Percentiles rank a stretch among this genome's conserved stretches.
These are phyloP conservation scores for Abramis brama DNA, from an alignment of 2,113 vertebrate genomes.

Conservation along the genomic window DNA sequence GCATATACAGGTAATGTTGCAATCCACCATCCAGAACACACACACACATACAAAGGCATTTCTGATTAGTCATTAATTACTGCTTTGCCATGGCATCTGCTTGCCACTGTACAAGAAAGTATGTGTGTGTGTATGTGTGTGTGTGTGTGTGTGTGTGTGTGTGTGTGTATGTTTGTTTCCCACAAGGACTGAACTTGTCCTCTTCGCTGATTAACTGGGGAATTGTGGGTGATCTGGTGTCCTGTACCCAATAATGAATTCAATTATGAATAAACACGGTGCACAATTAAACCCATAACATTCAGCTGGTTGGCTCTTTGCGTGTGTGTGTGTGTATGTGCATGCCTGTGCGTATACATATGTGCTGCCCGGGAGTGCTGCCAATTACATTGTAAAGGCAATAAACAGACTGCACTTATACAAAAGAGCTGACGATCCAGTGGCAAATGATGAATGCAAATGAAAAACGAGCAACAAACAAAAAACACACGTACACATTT, in stretches of 20 bases:
- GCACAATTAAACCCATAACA: conserved; percentile 65
- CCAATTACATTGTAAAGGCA: neutral
- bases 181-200: conserved; percentile 54
- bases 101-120: conserved; percentile 4
- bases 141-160: neutral
- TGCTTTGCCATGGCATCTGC: conserved; percentile 16
- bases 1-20: conserved; percentile 23
- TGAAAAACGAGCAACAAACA: neutral
- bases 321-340: neutral
- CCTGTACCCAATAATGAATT: conserved; percentile 67
- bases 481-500: neutral
- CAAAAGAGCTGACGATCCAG: neutral
- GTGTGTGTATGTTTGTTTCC: conserved; percentile 22
- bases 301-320: conserved; percentile 22
- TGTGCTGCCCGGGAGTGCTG: neutral
- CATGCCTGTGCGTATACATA: neutral
- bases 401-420: neutral
- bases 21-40: conserved; percentile 4
- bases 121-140: neutral
- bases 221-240: conserved; percentile 65
- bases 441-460: neutral
- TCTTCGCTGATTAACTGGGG: conserved; percentile 70
- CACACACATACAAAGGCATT: neutral
- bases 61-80: conserved; percentile 33
- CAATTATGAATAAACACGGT: conserved; percentile 65